Evolutionary conservation across 2,888 invertebrate genomes (phyloP).

Genomic region (Taenaris catops): DNA sequence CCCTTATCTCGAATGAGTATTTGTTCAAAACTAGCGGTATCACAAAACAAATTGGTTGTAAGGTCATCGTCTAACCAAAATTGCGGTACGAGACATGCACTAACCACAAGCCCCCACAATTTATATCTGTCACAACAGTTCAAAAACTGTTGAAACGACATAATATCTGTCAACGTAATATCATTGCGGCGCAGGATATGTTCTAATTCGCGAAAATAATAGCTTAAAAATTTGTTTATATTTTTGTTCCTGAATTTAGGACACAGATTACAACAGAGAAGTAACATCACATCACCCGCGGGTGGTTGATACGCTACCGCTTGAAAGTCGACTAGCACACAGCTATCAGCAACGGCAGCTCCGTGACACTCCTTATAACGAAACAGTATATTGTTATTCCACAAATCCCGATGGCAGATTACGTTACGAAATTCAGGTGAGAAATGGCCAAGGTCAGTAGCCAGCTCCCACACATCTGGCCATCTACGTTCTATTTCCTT

Average conservation of each 20-base stretch:
- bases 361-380: constrained; percentile 41
- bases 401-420: constrained; percentile 81
- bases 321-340: constrained; percentile 85
- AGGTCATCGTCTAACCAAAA: constrained; percentile 75
- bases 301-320: constrained; percentile 83
- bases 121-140: constrained; percentile 67
- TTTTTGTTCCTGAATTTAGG: constrained; percentile 67
- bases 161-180: constrained; percentile 51
- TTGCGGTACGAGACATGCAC: constrained; percentile 72
- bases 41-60: constrained; percentile 58
- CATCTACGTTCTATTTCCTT: constrained; percentile 42
- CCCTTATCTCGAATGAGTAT: constrained; percentile 75
- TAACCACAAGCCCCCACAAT: constrained; percentile 75
- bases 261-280: constrained; percentile 76
- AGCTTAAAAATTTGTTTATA: constrained; percentile 64
- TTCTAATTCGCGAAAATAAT: constrained; percentile 76
- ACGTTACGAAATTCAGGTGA: constrained; percentile 65
- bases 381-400: constrained; percentile 83
- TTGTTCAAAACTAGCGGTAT: constrained; percentile 72
- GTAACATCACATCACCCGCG: constrained; percentile 80
- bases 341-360: constrained; percentile 65
- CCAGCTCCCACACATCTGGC: constrained; percentile 45
- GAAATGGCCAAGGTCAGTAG: constrained; percentile 39
- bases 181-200: constrained; percentile 51
- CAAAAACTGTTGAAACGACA: constrained; percentile 60